Evolutionary conservation across 2,888 invertebrate species (phyloP).

Genomic region (Microdon myrmicae): DNA sequence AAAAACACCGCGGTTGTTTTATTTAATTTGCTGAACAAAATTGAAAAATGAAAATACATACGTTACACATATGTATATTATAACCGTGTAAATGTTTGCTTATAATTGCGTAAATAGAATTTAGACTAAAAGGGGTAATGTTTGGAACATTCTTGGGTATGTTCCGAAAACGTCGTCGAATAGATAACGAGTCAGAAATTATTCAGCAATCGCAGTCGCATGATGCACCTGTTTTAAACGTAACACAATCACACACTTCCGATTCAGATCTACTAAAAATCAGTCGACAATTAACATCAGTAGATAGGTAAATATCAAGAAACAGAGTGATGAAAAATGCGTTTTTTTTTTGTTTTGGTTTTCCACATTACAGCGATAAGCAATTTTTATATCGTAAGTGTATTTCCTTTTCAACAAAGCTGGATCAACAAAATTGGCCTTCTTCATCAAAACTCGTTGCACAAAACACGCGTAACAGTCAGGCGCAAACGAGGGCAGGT

Average conservation of each 20-base stretch:
- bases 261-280: conserved; percentile 34
- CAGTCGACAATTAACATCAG: conserved; percentile 32
- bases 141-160: conserved; percentile 61
- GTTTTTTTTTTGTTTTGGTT: conserved; percentile 31
- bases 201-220: conserved; percentile 2
- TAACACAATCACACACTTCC: conserved; percentile 21
- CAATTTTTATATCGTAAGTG: not conserved
- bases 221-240: not conserved
- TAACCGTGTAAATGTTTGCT: too few relatives aligned
- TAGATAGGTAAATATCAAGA: conserved; percentile 40
- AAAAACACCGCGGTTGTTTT: too few relatives aligned
- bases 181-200: conserved; percentile 53
- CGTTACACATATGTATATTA: too few relatives aligned
- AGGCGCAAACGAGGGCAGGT: not conserved
- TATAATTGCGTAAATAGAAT: conserved; percentile 5
- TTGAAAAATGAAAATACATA: too few relatives aligned
- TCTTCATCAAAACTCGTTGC: not conserved
- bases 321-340: conserved; percentile 27
- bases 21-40: too few relatives aligned
- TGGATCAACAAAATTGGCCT: not conserved
- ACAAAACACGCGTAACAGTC: not conserved
- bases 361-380: conserved; percentile 20
- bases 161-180: conserved; percentile 60
- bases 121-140: conserved; percentile 53
- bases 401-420: not conserved